Conservation (phyloP, 2,113 vertebrate species). For the Noctilio leporinus region DNA sequence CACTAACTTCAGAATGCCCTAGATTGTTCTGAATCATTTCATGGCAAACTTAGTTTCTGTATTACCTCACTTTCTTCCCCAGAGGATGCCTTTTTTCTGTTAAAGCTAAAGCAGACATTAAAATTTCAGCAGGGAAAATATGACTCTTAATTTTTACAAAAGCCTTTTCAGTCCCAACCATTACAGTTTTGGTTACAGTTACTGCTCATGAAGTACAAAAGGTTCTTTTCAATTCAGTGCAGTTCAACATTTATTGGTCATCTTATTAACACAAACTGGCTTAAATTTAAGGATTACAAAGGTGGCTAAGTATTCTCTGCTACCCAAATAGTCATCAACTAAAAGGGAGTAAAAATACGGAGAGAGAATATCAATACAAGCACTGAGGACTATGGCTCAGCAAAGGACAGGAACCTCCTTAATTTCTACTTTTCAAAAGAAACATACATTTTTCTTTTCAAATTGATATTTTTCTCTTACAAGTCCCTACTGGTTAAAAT, state of each 20-base stretch:
- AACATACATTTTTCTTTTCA: not conserved
- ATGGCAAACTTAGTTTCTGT: constrained; percentile 40
- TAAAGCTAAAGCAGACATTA: constrained; percentile 33
- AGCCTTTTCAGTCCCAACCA: constrained; percentile 22
- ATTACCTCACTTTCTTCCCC: constrained; percentile 50
- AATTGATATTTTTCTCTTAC: not conserved
- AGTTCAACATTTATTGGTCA: not conserved
- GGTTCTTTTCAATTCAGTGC: not conserved
- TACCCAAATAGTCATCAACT: not conserved
- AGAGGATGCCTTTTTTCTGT: constrained; percentile 34
- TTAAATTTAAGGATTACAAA: not conserved
- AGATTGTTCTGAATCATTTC: constrained; percentile 46
- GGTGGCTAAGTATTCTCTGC: not conserved
- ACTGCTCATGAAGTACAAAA: not conserved
- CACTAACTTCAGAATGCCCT: constrained; percentile 38
- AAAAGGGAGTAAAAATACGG: not conserved
- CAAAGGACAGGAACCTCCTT: not conserved
- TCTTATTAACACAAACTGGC: not conserved
- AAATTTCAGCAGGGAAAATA: constrained; percentile 19
- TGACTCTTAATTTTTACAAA: constrained; percentile 48
- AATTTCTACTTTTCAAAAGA: not conserved
- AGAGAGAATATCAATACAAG: not conserved
- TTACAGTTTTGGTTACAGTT: constrained; percentile 26
- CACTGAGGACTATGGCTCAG: not conserved
- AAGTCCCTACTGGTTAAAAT: not conserved